Base-by-base conservation (phyloP, 2,888 invertebrate genomes). In the Sceliomorpha sp. region DNA sequence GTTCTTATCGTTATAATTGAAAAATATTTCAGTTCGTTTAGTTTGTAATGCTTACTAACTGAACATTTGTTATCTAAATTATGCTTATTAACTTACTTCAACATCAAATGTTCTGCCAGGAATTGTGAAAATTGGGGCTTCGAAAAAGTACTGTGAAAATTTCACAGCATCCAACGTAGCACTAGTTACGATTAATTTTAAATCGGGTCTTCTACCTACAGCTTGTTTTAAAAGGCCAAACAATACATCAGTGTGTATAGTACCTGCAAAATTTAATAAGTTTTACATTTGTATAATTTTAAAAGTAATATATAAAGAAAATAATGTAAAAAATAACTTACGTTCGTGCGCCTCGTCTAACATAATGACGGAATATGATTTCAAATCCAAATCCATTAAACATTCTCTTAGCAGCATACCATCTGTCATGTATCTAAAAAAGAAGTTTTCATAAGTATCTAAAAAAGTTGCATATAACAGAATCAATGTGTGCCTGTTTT, bases 281-380 rank as follows among this genome's bases (percentile, higher is more conserved):
- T n/a, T n/a, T n/a, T n/a, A n/a, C n/a, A n/a, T 29, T n/a, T 7
- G n/a, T 29, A n/a, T 3, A 7, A 24, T 24, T 24, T 24, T 8
- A 8, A 29, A 5, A 29, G 9, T 8, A n/a, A 5, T 24, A 29
- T n/a, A 29, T 7, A n/a, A n/a, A n/a, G n/a, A n/a, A n/a, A n/a
- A 24, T 24, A 24, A 24, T 24, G 2, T 24, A 24, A 24, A 24
- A 24, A 24, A 24, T 6, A 1, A 12, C 3, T n/a, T n/a, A 6
- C 99, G 92, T 89, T 99, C 99, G 89, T 99, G 99, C 29, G 99
- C 99, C 88, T 99, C 99, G 86, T 99, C 99, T 91, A 99, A 92
- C 99, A 99, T 99, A 70, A 99, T 97, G 0, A 98, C 95, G 0
- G 97, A 94, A 88, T 98, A 98, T 13, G 92, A 91, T 81, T 95